Percentiles rank a stretch among this genome's conserved stretches.
These are phyloP conservation scores for Prionailurus bengalensis DNA, from an alignment of 2,113 vertebrate genomes.

Conservation along the genomic window DNA sequence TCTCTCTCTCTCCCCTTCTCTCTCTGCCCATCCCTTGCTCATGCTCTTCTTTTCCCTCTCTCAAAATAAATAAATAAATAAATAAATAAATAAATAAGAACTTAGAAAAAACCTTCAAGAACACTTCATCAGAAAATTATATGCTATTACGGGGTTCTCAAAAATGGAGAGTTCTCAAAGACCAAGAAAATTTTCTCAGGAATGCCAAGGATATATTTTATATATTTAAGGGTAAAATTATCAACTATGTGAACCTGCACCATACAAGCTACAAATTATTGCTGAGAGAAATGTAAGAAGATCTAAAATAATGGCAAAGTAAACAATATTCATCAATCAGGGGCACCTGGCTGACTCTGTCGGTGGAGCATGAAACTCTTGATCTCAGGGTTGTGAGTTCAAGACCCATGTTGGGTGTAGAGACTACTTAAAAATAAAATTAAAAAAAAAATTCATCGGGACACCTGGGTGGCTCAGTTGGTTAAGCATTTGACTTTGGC, in stretches of 20 bases:
- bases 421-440: too few species aligned
- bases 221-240: background rate
- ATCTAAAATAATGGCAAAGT: background rate
- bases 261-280: background rate
- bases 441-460: background rate
- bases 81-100: too few species aligned
- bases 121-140: slow-evolving; percentile 10
- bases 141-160: background rate
- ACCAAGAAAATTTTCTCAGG: slow-evolving; percentile 2
- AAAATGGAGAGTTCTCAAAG: background rate
- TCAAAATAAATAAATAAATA: too few species aligned
- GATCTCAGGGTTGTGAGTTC: background rate
- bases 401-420: too few species aligned
- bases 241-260: background rate
- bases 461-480: background rate
- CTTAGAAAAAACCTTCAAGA: background rate
- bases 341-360: background rate
- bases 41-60: too few species aligned
- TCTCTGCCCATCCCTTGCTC: too few species aligned
- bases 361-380: background rate
- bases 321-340: background rate
- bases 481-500: too few species aligned
- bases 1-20: too few species aligned
- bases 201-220: background rate
- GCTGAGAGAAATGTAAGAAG: background rate